These are phyloP conservation scores for Anoplolepis gracilipes DNA, from an alignment of 1,140 invertebrate species.

Conservation along the genomic window DNA sequence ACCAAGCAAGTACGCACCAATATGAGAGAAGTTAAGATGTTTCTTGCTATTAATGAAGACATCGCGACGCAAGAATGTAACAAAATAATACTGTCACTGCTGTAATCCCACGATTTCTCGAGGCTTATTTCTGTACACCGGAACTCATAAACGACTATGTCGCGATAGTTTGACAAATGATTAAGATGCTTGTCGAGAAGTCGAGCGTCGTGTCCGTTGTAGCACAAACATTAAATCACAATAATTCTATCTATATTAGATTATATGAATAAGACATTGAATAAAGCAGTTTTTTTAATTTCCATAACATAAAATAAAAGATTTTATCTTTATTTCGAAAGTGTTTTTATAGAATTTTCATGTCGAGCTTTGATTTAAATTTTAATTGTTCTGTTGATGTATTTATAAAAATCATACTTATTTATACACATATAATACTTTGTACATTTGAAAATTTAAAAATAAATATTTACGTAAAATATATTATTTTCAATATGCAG, in stretches of 20 bases:
- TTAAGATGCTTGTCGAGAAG: slow-evolving; percentile 9
- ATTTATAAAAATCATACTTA: not conserved
- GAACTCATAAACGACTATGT: slow-evolving; percentile 41
- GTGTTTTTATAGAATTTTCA: not conserved
- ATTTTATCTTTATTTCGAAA: not conserved
- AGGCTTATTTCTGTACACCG: slow-evolving; percentile 35
- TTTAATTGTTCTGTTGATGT: not conserved
- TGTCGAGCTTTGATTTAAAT: not conserved
- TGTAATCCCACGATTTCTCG: slow-evolving; percentile 37
- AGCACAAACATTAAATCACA: not conserved
- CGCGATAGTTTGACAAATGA: slow-evolving; percentile 55
- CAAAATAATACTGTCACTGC: slow-evolving; percentile 12
- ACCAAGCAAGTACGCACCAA: not conserved
- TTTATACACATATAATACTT: not conserved
- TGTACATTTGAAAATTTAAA: not conserved
- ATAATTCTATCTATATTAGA: not conserved
- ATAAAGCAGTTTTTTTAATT: not conserved
- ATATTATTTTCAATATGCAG: too few species aligned
- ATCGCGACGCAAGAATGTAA: slow-evolving; percentile 9
- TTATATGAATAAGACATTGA: not conserved
- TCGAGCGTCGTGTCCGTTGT: not conserved
- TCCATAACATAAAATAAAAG: not conserved
- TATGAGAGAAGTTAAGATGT: slow-evolving; percentile 14
- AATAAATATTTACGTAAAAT: not conserved
- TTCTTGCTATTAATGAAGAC: slow-evolving; percentile 34